Evolutionary conservation across 92 coral and sea anemone genomes (phyloP).

Genomic region (Porites rus): DNA sequence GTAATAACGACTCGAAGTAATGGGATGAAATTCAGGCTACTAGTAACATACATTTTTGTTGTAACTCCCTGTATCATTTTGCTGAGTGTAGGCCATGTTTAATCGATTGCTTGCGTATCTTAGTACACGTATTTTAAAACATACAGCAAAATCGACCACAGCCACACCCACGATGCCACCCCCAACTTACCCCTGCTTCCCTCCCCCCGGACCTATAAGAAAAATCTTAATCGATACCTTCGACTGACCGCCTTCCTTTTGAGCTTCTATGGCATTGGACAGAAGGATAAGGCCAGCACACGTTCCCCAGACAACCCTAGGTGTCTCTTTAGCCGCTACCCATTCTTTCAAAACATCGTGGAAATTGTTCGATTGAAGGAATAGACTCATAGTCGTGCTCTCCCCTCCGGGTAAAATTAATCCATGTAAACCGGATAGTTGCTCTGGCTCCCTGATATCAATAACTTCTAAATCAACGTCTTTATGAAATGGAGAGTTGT

Average conservation of each 20-base stretch:
- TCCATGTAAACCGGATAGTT: constrained; percentile 79
- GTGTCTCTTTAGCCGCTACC: constrained; percentile 68
- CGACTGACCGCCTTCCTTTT: constrained; percentile 81
- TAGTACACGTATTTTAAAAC: too few relatives aligned
- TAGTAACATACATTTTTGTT: too few relatives aligned
- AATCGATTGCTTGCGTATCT: too few relatives aligned
- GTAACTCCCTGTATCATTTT: too few relatives aligned
- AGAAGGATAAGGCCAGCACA: constrained; percentile 94
- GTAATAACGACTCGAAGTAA: too few relatives aligned
- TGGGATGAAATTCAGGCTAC: too few relatives aligned
- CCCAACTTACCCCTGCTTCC: too few relatives aligned
- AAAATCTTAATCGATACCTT: constrained; percentile 54
- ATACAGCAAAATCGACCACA: neutral
- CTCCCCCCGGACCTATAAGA: too few relatives aligned
- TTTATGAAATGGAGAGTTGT: constrained; percentile 44
- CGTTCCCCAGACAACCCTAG: constrained; percentile 88
- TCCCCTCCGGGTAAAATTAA: constrained; percentile 96
- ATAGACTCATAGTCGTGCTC: constrained; percentile 86
- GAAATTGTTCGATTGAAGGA: constrained; percentile 77
- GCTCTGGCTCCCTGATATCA: constrained; percentile 79
- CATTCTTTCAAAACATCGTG: constrained; percentile 74
- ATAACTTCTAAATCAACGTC: constrained; percentile 68
- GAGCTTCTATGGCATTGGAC: constrained; percentile 83
- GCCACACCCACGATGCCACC: neutral
- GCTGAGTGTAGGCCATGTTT: too few relatives aligned